Evolutionary conservation across 2,797 vertebrate species (phyloP).

Genomic region (Erethizon dorsatum): DNA sequence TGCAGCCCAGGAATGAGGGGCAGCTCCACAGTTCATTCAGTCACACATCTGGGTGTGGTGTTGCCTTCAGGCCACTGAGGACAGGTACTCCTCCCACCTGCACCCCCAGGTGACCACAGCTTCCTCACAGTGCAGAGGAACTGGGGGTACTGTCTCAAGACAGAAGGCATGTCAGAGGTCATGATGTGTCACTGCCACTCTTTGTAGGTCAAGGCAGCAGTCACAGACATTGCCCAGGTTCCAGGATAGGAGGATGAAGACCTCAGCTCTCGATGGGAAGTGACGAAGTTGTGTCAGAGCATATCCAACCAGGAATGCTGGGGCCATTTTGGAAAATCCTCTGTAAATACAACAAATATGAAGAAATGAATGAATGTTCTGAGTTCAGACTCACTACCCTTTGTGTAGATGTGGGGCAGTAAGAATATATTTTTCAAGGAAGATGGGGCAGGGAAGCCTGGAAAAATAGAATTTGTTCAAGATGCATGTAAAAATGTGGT

Average conservation of each 20-base stretch:
- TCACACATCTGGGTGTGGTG: fast-evolving
- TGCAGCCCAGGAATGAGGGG: background rate
- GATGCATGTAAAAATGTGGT: background rate
- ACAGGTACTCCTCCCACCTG: background rate
- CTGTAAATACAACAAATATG: background rate
- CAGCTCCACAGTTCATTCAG: background rate
- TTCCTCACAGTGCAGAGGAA: background rate
- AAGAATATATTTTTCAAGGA: background rate
- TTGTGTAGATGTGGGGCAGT: background rate
- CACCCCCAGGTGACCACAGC: no score
- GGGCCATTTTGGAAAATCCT: background rate
- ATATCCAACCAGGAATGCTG: fast-evolving
- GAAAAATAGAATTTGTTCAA: background rate
- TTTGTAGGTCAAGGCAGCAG: background rate
- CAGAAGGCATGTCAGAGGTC: background rate
- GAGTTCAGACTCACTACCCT: background rate
- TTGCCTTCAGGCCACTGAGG: fast-evolving
- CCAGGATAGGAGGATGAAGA: background rate
- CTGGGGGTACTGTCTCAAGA: background rate
- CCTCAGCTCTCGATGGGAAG: background rate
- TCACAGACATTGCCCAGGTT: fast-evolving
- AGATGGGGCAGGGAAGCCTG: background rate
- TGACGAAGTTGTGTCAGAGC: background rate
- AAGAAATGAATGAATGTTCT: background rate
- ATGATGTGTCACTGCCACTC: fast-evolving